These are phyloP conservation scores for Sinosuthora webbiana DNA, from an alignment of 2,113 vertebrate genomes.

Conservation along the genomic window DNA sequence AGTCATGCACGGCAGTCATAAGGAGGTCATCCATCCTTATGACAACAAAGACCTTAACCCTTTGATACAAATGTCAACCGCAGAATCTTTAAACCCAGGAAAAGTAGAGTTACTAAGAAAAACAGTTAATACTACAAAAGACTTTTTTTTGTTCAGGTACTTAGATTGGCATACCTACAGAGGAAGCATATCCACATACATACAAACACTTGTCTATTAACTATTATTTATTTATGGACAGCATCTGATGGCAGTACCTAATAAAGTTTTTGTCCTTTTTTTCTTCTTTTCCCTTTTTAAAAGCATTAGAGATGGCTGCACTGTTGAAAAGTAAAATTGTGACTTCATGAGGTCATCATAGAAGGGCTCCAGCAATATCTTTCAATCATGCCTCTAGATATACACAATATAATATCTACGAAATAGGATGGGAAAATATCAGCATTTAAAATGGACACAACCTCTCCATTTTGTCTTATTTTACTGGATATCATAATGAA, in stretches of 20 bases:
- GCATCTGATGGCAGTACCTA: background rate
- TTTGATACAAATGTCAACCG: constrained; percentile 20
- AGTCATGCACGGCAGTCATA: constrained; percentile 64
- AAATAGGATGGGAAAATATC: background rate
- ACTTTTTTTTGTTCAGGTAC: background rate
- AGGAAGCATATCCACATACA: background rate
- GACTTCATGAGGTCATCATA: background rate
- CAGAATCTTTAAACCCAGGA: background rate
- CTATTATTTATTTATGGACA: background rate
- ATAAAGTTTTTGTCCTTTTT: background rate
- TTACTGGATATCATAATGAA: background rate
- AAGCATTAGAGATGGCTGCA: background rate
- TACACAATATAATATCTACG: background rate
- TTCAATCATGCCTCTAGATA: background rate
- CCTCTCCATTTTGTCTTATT: rapidly evolving
- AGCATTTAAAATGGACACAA: background rate
- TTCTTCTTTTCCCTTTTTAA: background rate
- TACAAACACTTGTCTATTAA: background rate
- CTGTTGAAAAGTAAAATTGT: background rate
- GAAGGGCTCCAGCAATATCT: background rate
- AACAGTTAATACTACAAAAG: background rate
- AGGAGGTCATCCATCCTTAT: constrained; percentile 69
- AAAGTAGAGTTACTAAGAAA: background rate
- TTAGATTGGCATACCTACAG: background rate
- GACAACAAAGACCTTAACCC: constrained; percentile 59